Conservation (phyloP, 2,888 invertebrate genomes). For the Pardosa pseudoannulata region DNA sequence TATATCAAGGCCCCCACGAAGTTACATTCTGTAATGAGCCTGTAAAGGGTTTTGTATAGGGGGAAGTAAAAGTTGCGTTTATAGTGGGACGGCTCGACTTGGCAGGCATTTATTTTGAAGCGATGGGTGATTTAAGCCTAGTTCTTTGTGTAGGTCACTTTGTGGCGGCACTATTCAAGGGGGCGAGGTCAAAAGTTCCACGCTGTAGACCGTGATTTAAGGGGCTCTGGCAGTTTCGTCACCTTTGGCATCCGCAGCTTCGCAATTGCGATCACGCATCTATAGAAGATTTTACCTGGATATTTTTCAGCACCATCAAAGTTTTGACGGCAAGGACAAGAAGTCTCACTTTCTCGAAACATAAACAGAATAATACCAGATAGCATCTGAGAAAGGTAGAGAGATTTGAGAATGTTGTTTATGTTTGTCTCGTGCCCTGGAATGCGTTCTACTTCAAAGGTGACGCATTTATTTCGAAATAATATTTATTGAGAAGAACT, state of each 20-base stretch:
- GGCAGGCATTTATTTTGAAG: constrained; percentile 62
- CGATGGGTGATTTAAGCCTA: constrained; percentile 56
- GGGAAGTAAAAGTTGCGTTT: constrained; percentile 4
- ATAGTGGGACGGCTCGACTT: constrained; percentile 24
- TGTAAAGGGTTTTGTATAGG: constrained; percentile 30
- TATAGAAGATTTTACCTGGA: constrained; percentile 23
- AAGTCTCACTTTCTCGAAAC: not conserved
- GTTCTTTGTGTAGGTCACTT: constrained; percentile 55
- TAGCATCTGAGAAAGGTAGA: no score
- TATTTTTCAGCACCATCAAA: constrained; percentile 54
- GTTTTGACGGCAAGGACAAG: constrained; percentile 42
- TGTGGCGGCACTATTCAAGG: not conserved
- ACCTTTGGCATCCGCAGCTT: constrained; percentile 48
- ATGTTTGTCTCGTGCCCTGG: no score
- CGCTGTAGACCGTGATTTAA: constrained; percentile 41
- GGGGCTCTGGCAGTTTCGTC: constrained; percentile 43
- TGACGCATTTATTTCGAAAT: no score
- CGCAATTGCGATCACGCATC: constrained; percentile 37
- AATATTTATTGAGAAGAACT: no score
- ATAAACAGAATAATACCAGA: no score
- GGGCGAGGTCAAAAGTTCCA: constrained; percentile 33
- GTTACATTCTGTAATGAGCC: constrained; percentile 64
- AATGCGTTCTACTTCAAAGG: no score
- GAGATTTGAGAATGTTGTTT: no score
- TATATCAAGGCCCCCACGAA: constrained; percentile 35